phyloP scores from a whole-genome alignment of 2,797 vertebrate species.

The Phalloptychus januarius region DNA sequence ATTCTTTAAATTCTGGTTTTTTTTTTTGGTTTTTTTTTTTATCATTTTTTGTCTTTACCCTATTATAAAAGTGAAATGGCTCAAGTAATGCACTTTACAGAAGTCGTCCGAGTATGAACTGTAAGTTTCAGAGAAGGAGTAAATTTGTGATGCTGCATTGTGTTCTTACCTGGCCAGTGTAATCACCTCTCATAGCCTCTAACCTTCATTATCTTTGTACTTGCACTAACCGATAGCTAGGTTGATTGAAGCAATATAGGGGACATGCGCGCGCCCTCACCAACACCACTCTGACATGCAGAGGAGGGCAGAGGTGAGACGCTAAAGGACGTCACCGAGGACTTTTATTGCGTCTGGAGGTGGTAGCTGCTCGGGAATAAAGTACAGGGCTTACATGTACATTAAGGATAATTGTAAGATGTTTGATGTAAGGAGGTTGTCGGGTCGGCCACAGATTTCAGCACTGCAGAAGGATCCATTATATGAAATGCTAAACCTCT shows the following conservation, averaged over 20 bases:
- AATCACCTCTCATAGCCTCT: slow-evolving; percentile 45
- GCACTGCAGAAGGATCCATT: slow-evolving; percentile 74
- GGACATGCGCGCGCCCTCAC: slow-evolving; percentile 56
- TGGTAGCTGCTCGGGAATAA: slow-evolving; percentile 77
- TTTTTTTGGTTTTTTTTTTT: neutral
- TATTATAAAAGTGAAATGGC: slow-evolving; percentile 28
- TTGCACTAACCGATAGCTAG: slow-evolving; percentile 56
- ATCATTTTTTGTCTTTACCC: slow-evolving; percentile 3
- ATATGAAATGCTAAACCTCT: slow-evolving; percentile 67
- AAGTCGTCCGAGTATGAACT: slow-evolving; percentile 37
- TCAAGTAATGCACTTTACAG: slow-evolving; percentile 45
- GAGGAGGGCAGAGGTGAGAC: slow-evolving; percentile 33
- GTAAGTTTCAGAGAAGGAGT: slow-evolving; percentile 21
- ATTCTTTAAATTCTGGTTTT: slow-evolving; percentile 16
- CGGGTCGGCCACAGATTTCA: slow-evolving; percentile 81
- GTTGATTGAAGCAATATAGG: slow-evolving; percentile 65
- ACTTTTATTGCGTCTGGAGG: slow-evolving; percentile 63
- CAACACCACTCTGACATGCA: slow-evolving; percentile 30
- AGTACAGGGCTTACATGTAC: slow-evolving; percentile 78
- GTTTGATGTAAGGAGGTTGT: slow-evolving; percentile 83
- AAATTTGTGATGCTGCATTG: slow-evolving; percentile 38
- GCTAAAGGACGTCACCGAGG: slow-evolving; percentile 38
- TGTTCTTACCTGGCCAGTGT: slow-evolving; percentile 50
- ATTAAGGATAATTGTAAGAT: slow-evolving; percentile 72
- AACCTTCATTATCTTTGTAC: slow-evolving; percentile 24